phyloP scores from a whole-genome alignment of 2,888 invertebrate species.

The Stenolophus ochropezus region DNA sequence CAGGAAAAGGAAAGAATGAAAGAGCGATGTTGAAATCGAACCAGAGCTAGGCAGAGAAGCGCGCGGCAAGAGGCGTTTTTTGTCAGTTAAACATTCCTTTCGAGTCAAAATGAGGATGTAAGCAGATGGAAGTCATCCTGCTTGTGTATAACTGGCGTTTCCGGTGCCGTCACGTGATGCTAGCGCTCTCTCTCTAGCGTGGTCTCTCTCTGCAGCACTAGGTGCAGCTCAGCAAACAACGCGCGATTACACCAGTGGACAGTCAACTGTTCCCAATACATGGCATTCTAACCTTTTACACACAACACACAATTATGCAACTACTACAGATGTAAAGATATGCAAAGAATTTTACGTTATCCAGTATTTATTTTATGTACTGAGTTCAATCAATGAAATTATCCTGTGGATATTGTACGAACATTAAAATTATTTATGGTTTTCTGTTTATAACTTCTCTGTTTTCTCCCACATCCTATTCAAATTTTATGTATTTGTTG shows the following conservation, averaged over 20 bases:
- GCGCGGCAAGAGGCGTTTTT: slow-evolving; percentile 64
- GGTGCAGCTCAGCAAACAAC: slow-evolving; percentile 39
- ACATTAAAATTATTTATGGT: slow-evolving; percentile 11
- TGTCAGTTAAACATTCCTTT: slow-evolving; percentile 70
- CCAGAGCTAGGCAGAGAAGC: slow-evolving; percentile 33
- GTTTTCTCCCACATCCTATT: slow-evolving; percentile 7
- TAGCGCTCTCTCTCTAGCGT: slow-evolving; percentile 71
- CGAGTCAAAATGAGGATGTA: slow-evolving; percentile 71
- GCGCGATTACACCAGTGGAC: background rate
- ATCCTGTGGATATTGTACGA: background rate
- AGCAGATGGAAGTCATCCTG: slow-evolving; percentile 73
- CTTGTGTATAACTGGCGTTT: slow-evolving; percentile 77
- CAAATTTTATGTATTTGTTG: slow-evolving; percentile 17
- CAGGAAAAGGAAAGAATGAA: slow-evolving; percentile 55
- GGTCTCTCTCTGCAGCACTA: slow-evolving; percentile 45
- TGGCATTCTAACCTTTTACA: too few relatives aligned
- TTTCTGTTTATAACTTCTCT: background rate
- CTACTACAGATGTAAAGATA: too few relatives aligned
- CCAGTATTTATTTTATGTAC: background rate
- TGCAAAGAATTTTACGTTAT: too few relatives aligned
- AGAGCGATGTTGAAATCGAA: slow-evolving; percentile 51
- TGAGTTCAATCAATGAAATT: background rate
- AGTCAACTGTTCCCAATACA: background rate
- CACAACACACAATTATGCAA: too few relatives aligned
- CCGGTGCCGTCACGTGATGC: slow-evolving; percentile 73